These are phyloP conservation scores for Hypolimnas misippus DNA, from an alignment of 2,888 invertebrate genomes.

Conservation along the genomic window DNA sequence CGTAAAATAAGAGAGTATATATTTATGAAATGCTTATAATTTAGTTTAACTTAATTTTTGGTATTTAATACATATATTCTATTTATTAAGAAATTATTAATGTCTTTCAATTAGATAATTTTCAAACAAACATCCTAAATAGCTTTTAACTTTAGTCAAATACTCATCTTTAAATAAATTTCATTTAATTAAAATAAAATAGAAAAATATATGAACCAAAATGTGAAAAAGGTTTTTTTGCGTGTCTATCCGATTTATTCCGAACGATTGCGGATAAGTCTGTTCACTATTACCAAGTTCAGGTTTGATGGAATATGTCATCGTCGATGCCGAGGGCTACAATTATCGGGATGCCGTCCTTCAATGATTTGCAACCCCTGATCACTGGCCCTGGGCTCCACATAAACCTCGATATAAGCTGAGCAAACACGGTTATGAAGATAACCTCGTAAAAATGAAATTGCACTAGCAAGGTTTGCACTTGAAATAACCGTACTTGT, in stretches of 20 bases:
- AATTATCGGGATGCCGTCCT: slow-evolving; percentile 64
- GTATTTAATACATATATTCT: no score
- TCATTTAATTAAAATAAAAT: no score
- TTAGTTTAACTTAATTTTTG: no score
- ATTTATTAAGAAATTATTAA: no score
- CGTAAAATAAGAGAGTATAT: no score
- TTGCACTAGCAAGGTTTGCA: slow-evolving; percentile 4
- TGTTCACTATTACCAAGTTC: slow-evolving; percentile 43
- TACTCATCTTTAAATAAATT: no score
- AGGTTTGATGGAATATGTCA: slow-evolving; percentile 78
- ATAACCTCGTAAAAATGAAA: slow-evolving; percentile 19
- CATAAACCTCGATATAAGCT: slow-evolving; percentile 61
- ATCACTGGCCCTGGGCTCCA: slow-evolving; percentile 64
- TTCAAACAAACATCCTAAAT: no score
- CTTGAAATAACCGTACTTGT: slow-evolving; percentile 8
- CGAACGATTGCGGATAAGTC: slow-evolving; percentile 3
- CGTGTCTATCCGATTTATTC: not conserved
- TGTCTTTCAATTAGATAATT: no score
- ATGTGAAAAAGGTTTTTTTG: no score
- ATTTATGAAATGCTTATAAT: no score
- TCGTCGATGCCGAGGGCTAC: slow-evolving; percentile 64
- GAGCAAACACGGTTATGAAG: slow-evolving; percentile 49
- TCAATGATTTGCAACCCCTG: slow-evolving; percentile 68
- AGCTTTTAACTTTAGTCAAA: no score
- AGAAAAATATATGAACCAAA: no score